Percentiles rank a stretch among this genome's conserved stretches.
phyloP scores from a whole-genome alignment of 1,140 invertebrate genomes.

The Drosophila nikananu region DNA sequence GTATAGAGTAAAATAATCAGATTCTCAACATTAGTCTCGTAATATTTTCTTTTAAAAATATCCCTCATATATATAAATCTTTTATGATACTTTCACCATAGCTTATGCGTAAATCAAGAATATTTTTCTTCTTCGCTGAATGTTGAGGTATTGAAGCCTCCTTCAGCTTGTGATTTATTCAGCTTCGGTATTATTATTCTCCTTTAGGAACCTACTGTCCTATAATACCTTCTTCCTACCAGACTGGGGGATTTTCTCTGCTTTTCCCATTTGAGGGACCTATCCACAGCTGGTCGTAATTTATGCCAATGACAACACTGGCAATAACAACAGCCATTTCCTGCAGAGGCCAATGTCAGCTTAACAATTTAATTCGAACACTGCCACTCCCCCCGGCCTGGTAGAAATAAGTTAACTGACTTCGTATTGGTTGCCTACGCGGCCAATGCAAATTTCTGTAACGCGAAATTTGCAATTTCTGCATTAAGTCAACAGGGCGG shows the following conservation, averaged over 20 bases:
- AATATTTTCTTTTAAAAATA: neutral
- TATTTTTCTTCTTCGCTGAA: neutral
- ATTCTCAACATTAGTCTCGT: neutral
- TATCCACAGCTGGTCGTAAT: conserved; percentile 40
- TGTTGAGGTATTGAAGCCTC: neutral
- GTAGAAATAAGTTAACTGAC: conserved; percentile 41
- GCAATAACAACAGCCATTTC: conserved; percentile 25
- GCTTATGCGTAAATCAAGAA: neutral
- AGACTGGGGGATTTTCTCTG: neutral
- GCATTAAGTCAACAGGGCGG: conserved; percentile 68
- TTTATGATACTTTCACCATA: neutral
- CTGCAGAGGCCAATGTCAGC: conserved; percentile 61
- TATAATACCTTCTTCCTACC: conserved; percentile 4
- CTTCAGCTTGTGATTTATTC: conserved; percentile 18
- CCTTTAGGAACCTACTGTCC: neutral
- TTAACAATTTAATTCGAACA: conserved; percentile 63
- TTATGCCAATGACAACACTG: conserved; percentile 55
- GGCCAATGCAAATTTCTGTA: conserved; percentile 40
- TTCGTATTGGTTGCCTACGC: conserved; percentile 34
- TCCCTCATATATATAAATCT: neutral
- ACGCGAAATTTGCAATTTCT: conserved; percentile 73
- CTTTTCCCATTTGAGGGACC: conserved; percentile 12
- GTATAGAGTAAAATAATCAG: neutral
- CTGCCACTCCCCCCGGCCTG: conserved; percentile 2
- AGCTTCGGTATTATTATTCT: conserved; percentile 7